Evolutionary conservation across 2,113 vertebrate genomes (phyloP).

Genomic region (Tamias sibiricus): DNA sequence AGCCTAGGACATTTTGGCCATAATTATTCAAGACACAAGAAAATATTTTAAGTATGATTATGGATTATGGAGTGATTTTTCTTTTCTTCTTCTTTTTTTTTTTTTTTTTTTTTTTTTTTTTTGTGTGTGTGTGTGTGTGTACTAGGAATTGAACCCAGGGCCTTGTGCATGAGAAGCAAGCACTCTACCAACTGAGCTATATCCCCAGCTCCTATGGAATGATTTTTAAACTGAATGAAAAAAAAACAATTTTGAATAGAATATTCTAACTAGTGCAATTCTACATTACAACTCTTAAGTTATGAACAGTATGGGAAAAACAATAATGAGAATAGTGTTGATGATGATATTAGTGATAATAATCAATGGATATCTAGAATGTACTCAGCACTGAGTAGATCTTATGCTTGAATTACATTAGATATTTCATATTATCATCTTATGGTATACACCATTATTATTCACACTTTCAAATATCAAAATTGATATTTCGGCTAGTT

Average conservation of each 20-base stretch:
- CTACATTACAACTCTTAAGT: not conserved
- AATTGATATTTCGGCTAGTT: not conserved
- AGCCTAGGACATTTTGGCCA: not conserved
- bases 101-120: too few species aligned
- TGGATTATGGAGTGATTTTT: not conserved
- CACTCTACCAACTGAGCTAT: too few species aligned
- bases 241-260: not conserved
- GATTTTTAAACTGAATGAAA: not conserved
- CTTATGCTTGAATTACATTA: not conserved
- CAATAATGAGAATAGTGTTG: not conserved
- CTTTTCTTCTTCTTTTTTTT: too few species aligned
- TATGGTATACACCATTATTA: not conserved
- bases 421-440: not conserved
- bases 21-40: not conserved
- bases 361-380: not conserved
- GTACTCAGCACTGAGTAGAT: not conserved
- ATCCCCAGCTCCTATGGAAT: too few species aligned
- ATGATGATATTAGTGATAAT: not conserved
- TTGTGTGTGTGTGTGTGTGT: too few species aligned
- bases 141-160: too few species aligned
- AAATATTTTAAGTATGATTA: not conserved
- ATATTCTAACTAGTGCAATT: not conserved
- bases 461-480: not conserved
- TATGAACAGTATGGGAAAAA: not conserved
- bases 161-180: too few species aligned